phyloP scores from a whole-genome alignment of 2,888 invertebrate species.

The Nemoura dubitans region DNA sequence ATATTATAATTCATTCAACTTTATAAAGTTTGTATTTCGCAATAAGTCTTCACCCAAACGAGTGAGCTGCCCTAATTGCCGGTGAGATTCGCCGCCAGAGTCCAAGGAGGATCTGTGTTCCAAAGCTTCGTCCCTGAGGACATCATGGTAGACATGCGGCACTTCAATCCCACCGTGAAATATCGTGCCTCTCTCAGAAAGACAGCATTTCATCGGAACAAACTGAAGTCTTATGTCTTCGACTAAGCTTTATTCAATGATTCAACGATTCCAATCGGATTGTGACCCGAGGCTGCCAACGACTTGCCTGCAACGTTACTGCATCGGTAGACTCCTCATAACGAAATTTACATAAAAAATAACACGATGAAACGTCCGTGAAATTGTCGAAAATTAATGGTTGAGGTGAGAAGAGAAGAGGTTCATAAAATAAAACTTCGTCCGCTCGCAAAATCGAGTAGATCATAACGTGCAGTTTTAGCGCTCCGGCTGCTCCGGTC shows the following conservation, averaged over 20 bases:
- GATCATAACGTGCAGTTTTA: conserved; percentile 12
- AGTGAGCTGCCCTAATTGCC: no score
- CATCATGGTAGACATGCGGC: no score
- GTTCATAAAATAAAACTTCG: not conserved
- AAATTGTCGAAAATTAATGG: conserved; percentile 29
- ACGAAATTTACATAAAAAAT: not conserved
- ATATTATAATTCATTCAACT: no score
- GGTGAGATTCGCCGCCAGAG: no score
- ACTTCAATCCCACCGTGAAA: no score
- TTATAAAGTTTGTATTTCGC: no score
- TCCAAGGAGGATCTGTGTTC: no score
- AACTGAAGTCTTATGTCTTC: no score
- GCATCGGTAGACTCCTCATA: not conserved
- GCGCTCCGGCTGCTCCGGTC: not conserved
- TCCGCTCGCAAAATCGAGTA: not conserved
- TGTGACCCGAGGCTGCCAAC: not conserved
- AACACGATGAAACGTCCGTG: not conserved
- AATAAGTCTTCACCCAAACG: no score
- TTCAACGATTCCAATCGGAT: not conserved
- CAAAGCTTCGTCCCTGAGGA: no score
- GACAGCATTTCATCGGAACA: no score
- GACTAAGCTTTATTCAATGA: not conserved
- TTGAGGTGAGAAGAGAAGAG: conserved; percentile 23
- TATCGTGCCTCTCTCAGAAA: no score
- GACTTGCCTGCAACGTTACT: not conserved